Base-by-base conservation (phyloP, 2,113 vertebrate species). In the Tympanuchus pallidicinctus region DNA sequence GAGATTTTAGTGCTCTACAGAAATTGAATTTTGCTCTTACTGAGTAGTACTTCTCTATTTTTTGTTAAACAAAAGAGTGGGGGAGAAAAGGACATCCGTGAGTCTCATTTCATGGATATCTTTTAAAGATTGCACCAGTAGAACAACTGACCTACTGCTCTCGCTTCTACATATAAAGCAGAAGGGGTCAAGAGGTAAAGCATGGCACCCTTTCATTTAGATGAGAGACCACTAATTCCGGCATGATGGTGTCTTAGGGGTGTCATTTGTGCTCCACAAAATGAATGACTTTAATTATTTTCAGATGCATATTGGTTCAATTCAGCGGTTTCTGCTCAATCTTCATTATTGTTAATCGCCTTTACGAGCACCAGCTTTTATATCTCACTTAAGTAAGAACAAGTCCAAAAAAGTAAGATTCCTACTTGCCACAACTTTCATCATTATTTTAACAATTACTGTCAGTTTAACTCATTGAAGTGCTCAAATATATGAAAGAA, bases 301-400 rank as follows among this genome's bases (percentile, higher is more conserved):
- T 74, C 57, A 54, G 64, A 47, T 80, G 54, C 14, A 21, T 66
- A 45, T 18, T 45, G 42, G 30, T 71, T 88, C 45, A 40, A 82
- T 32, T 81, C 0, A 1, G 28, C 42, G 20, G 64, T 34, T 67
- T 90, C 56, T 54, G 57, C 64, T 93, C 67, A 43, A 67, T 71
- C 61, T 77, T 64, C 34, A 82, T 36, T 28, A 54, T 50, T 15
- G 50, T 42, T 73, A 70, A 70, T 34, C 65, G 79, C 38, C 56
- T 77, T 91, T 86, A 74, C 57, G 22, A 90, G 25, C 32, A 71
- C 15, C 19, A 67, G 61, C 13, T 89, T 85, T 71, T 88, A 56
- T 40, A 90, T 20, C 28, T 93, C 45, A 40, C 0, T 0, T 57
- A 50, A 50, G 5, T 47, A 72, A 86, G 92, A 90, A 52, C 40